These are phyloP conservation scores for Mesoligia furuncula DNA, from an alignment of 2,888 invertebrate genomes.

Conservation along the genomic window DNA sequence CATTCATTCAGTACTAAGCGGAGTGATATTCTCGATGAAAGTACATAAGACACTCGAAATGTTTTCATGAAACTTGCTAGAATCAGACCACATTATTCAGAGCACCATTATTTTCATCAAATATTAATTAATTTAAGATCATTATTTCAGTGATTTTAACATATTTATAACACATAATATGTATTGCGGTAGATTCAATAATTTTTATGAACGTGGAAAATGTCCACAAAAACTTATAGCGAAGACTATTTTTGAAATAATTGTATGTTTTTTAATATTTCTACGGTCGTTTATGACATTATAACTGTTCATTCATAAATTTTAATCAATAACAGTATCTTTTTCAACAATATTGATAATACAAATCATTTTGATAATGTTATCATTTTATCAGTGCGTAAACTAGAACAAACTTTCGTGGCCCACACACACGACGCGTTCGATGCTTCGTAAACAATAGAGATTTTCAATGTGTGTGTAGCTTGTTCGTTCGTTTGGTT, in stretches of 20 bases:
- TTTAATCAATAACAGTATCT: constrained; percentile 26
- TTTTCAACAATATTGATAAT: constrained; percentile 55
- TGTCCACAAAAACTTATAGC: background rate
- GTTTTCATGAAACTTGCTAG: background rate
- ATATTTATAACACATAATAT: too few species aligned
- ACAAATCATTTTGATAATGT: constrained; percentile 82
- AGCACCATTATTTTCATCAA: background rate
- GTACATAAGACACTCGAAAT: background rate
- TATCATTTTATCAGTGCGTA: constrained; percentile 87
- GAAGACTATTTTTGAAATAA: background rate
- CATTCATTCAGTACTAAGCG: background rate
- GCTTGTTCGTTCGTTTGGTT: constrained; percentile 89
- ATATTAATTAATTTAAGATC: background rate
- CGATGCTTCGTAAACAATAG: constrained; percentile 87
- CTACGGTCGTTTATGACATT: background rate
- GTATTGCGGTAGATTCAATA: background rate
- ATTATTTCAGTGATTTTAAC: background rate
- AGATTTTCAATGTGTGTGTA: constrained; percentile 85
- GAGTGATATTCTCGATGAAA: constrained; percentile 35
- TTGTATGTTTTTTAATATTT: constrained; percentile 21
- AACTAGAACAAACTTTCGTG: constrained; percentile 82
- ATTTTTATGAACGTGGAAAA: background rate
- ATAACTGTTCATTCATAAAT: constrained; percentile 34
- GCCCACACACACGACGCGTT: constrained; percentile 79
- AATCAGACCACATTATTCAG: background rate